phyloP scores from a whole-genome alignment of 2,797 vertebrate species.

The Coilia nasus region DNA sequence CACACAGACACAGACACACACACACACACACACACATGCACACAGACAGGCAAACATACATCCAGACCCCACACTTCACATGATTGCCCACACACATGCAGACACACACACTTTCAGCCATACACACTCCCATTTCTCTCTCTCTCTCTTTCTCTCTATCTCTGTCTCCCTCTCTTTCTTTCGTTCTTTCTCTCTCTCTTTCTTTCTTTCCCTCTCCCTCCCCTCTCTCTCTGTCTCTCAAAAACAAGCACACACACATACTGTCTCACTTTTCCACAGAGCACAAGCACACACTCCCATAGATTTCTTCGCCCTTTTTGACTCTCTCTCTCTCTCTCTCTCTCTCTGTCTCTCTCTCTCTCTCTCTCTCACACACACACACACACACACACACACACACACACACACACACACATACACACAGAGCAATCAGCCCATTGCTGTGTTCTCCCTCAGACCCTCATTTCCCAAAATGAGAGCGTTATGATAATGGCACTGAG shows the following conservation, averaged over 20 bases:
- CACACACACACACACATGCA: background rate
- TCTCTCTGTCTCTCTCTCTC: too few species aligned
- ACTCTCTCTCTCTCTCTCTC: too few species aligned
- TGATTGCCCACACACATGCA: background rate
- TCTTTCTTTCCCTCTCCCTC: too few species aligned
- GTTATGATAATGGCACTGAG: conserved; percentile 2
- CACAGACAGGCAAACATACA: background rate
- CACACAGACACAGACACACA: background rate
- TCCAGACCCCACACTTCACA: background rate
- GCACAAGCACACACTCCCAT: too few species aligned
- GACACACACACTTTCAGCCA: background rate
- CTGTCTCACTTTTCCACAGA: too few species aligned
- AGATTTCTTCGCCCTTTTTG: too few species aligned
- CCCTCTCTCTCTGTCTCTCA: too few species aligned
- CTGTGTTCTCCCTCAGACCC: background rate
- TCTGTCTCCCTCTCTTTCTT: too few species aligned
- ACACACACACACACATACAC: background rate
- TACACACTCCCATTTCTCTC: too few species aligned
- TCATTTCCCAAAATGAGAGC: background rate
- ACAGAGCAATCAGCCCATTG: background rate
- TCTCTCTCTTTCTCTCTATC: too few species aligned
- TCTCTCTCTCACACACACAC: background rate
- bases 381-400: background rate
- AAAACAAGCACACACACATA: too few species aligned
- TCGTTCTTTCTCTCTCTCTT: too few species aligned